A percentile compares a stretch with the other conserved stretches of the same genome.
These are phyloP conservation scores for Popillia japonica DNA, from an alignment of 1,140 invertebrate species.

Conservation along the genomic window DNA sequence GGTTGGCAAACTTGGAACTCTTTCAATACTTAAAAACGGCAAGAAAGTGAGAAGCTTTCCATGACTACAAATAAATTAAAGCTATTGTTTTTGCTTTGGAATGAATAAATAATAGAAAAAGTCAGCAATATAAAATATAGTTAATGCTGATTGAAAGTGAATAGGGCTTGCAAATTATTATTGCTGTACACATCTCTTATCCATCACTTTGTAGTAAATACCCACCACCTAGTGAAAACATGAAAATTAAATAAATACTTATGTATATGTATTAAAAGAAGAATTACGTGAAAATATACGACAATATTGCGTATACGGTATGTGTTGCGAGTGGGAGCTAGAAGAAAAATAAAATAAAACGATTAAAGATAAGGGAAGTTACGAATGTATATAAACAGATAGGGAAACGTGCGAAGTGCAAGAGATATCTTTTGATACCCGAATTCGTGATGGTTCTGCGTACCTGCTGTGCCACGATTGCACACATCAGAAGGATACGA, in stretches of 20 bases:
- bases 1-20: no score
- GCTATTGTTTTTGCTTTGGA: no score
- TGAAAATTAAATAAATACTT: slow-evolving; percentile 10
- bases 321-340: not conserved
- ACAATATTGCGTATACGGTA: not conserved
- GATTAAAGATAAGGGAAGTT: slow-evolving; percentile 17
- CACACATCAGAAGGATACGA: slow-evolving; percentile 92
- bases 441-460: slow-evolving; percentile 40
- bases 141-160: not conserved
- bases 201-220: not conserved
- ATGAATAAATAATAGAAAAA: no score
- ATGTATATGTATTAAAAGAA: slow-evolving; percentile 18
- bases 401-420: slow-evolving; percentile 28
- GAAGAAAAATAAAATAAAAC: slow-evolving; percentile 8
- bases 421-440: slow-evolving; percentile 13
- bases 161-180: not conserved
- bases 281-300: not conserved
- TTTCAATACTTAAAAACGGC: no score
- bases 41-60: no score
- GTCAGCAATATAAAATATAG: not conserved
- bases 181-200: not conserved
- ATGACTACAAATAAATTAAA: no score
- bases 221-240: not conserved
- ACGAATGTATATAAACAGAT: slow-evolving; percentile 21
- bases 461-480: slow-evolving; percentile 98